A percentile compares a stretch with the other conserved stretches of the same genome.
These are phyloP conservation scores for Epinotia brunnichana DNA, from an alignment of 2,888 invertebrate species.

Conservation along the genomic window DNA sequence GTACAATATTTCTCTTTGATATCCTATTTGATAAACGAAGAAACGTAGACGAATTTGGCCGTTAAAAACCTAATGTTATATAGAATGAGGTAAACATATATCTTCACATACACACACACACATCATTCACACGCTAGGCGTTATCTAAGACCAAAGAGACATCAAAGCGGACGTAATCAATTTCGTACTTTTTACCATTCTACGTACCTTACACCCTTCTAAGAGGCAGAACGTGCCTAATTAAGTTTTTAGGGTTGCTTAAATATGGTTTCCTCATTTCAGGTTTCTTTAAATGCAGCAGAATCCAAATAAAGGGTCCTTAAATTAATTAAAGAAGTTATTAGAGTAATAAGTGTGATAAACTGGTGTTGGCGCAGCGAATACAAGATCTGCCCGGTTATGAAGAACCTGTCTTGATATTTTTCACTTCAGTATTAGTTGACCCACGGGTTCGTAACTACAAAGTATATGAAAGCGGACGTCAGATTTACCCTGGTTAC, in stretches of 20 bases:
- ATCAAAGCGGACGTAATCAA: background rate
- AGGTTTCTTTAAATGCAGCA: background rate
- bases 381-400: conserved; percentile 18
- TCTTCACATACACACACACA: too few relatives aligned
- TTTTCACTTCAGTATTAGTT: too few relatives aligned
- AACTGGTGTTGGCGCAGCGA: background rate
- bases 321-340: conserved; percentile 26
- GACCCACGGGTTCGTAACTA: too few relatives aligned
- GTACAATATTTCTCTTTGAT: too few relatives aligned
- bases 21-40: too few relatives aligned
- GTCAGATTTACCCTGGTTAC: too few relatives aligned
- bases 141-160: background rate
- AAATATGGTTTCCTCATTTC: background rate
- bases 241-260: background rate
- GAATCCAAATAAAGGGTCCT: conserved; percentile 1
- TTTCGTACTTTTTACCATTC: background rate
- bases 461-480: too few relatives aligned
- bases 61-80: too few relatives aligned
- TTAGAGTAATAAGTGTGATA: conserved; percentile 7
- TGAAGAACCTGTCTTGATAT: background rate
- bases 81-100: too few relatives aligned
- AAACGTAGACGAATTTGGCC: too few relatives aligned
- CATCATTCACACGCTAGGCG: too few relatives aligned
- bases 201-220: background rate
- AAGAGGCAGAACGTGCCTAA: background rate